These are phyloP conservation scores for Cosmopolites sordidus DNA, from an alignment of 2,888 invertebrate species.

Conservation along the genomic window DNA sequence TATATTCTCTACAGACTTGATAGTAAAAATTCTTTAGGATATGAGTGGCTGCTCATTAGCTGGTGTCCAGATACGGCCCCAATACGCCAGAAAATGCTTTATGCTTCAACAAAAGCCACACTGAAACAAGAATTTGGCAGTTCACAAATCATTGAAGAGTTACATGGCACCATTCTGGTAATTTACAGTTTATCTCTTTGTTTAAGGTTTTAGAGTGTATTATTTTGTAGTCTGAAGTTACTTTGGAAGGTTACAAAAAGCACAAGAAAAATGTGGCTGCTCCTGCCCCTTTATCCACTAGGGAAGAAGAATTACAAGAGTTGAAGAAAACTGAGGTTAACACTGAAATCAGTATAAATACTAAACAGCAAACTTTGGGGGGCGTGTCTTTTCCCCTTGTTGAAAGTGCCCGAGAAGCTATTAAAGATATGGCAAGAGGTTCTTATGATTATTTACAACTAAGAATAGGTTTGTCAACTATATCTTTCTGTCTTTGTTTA, in stretches of 20 bases:
- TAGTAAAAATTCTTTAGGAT: slow-evolving; percentile 70
- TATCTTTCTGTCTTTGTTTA: not conserved
- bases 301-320: slow-evolving; percentile 81
- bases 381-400: slow-evolving; percentile 89
- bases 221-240: slow-evolving; percentile 69
- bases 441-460: slow-evolving; percentile 86
- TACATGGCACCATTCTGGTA: slow-evolving; percentile 81
- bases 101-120: slow-evolving; percentile 96
- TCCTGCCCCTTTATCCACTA: slow-evolving; percentile 84
- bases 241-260: slow-evolving; percentile 74
- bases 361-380: slow-evolving; percentile 83
- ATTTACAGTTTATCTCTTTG: slow-evolving; percentile 19
- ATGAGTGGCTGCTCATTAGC: slow-evolving; percentile 89
- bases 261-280: slow-evolving; percentile 73
- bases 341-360: slow-evolving; percentile 75
- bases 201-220: too few relatives aligned
- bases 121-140: slow-evolving; percentile 95
- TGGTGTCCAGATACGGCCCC: slow-evolving; percentile 93
- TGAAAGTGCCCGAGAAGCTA: slow-evolving; percentile 70
- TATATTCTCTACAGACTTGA: slow-evolving; percentile 88
- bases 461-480: slow-evolving; percentile 65
- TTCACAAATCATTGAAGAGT: slow-evolving; percentile 88
- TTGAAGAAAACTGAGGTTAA: slow-evolving; percentile 64
- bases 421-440: slow-evolving; percentile 68
- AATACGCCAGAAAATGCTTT: slow-evolving; percentile 94